Evolutionary conservation across 2,888 invertebrate genomes (phyloP).

Genomic region (Drosophila tripunctata): DNA sequence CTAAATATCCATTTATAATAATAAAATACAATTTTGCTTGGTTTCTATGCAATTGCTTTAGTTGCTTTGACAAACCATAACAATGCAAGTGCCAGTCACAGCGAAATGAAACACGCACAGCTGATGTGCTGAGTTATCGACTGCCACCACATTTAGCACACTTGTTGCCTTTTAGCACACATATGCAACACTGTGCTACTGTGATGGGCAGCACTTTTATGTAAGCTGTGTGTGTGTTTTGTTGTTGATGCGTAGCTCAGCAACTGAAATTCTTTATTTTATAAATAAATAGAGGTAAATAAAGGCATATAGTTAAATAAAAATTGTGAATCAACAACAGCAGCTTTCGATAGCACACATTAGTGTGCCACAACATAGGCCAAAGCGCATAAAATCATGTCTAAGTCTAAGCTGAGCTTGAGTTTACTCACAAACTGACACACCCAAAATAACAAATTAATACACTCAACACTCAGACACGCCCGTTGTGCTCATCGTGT

Average conservation of each 20-base stretch:
- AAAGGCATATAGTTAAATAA: slow-evolving; percentile 8
- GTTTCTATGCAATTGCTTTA: not conserved
- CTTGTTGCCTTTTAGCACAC: slow-evolving; percentile 7
- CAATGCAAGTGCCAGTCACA: slow-evolving; percentile 33
- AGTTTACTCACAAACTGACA: slow-evolving; percentile 38
- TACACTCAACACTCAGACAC: too few species aligned
- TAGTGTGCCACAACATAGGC: too few species aligned
- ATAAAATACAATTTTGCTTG: not conserved
- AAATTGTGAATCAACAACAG: too few species aligned
- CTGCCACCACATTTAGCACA: not conserved
- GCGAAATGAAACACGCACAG: slow-evolving; percentile 19
- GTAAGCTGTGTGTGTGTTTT: slow-evolving; percentile 60
- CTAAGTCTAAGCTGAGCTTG: slow-evolving; percentile 52
- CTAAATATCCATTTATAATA: slow-evolving; percentile 20
- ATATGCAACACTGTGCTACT: slow-evolving; percentile 22
- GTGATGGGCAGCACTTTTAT: slow-evolving; percentile 39
- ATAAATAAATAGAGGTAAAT: slow-evolving; percentile 54
- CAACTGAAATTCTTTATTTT: slow-evolving; percentile 34
- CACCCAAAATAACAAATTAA: slow-evolving; percentile 71
- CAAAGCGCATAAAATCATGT: not conserved
- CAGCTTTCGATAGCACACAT: too few species aligned
- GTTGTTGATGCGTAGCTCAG: slow-evolving; percentile 56
- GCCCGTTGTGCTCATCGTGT: slow-evolving; percentile 50
- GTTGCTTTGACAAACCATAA: slow-evolving; percentile 36
- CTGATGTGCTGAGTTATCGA: slow-evolving; percentile 18